Percentiles rank a stretch among this genome's conserved stretches.
Evolutionary conservation across 2,113 vertebrate genomes (phyloP).

Genomic region (Bombycilla garrulus): DNA sequence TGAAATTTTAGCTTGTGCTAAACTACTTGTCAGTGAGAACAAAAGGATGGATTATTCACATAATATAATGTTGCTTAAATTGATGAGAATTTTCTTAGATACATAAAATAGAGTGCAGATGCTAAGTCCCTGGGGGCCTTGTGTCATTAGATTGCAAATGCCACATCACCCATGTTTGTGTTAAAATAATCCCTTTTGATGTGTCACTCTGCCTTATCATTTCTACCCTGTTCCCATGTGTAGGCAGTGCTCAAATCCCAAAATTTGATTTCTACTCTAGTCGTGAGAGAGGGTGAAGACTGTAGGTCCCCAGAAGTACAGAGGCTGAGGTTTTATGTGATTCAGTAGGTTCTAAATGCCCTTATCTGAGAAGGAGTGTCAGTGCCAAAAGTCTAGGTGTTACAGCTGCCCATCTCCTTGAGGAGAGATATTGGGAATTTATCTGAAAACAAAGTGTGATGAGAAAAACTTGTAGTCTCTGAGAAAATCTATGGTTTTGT

Average conservation of each 20-base stretch:
- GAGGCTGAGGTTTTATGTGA: not conserved
- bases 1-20: not conserved
- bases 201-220: not conserved
- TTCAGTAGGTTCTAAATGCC: not conserved
- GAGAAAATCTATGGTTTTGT: not conserved
- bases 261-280: not conserved
- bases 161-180: not conserved
- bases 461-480: not conserved
- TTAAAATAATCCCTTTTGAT: not conserved
- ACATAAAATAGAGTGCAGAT: not conserved
- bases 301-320: not conserved
- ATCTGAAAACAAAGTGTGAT: not conserved
- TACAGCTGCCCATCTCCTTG: not conserved
- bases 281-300: not conserved
- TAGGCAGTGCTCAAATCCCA: not conserved
- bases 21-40: not conserved
- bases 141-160: not conserved
- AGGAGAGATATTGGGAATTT: not conserved
- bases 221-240: not conserved
- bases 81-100: not conserved
- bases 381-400: not conserved
- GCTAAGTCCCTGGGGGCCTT: not conserved
- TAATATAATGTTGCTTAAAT: not conserved
- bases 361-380: not conserved
- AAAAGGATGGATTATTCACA: not conserved